Evolutionary conservation across 2,113 vertebrate genomes (phyloP).

Genomic region (Callipepla californica): DNA sequence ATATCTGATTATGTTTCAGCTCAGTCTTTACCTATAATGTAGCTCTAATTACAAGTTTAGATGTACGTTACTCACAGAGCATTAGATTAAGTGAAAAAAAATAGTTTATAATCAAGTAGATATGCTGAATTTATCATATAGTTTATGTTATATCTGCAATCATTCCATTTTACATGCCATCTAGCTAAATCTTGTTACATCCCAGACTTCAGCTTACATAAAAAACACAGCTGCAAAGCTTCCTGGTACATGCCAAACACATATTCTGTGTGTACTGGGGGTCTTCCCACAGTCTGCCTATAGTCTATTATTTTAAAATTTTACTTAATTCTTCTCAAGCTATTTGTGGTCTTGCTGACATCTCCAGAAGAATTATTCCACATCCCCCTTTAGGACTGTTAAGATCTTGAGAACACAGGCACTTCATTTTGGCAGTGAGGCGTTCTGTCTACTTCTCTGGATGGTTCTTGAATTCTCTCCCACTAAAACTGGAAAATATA

Average conservation of each 20-base stretch:
- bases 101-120: background rate
- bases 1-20: background rate
- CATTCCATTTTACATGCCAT: slow-evolving; percentile 11
- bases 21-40: background rate
- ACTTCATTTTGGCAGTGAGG: slow-evolving; percentile 6
- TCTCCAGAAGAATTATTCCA: slow-evolving; percentile 51
- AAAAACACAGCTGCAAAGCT: slow-evolving; percentile 50
- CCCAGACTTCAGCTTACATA: slow-evolving; percentile 28
- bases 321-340: slow-evolving; percentile 58
- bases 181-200: slow-evolving; percentile 8
- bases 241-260: slow-evolving; percentile 34
- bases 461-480: slow-evolving; percentile 18
- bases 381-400: slow-evolving; percentile 19
- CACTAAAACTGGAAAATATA: slow-evolving; percentile 19
- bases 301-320: slow-evolving; percentile 61
- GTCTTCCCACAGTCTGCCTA: slow-evolving; percentile 50
- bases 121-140: background rate
- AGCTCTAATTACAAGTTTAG: background rate
- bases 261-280: slow-evolving; percentile 47
- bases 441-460: slow-evolving; percentile 9
- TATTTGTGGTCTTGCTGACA: slow-evolving; percentile 64
- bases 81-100: background rate
- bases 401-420: slow-evolving; percentile 55
- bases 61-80: background rate
- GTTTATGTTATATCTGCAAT: background rate